Base-by-base conservation (phyloP, 2,113 vertebrate species). In the Glaucidium brasilianum region DNA sequence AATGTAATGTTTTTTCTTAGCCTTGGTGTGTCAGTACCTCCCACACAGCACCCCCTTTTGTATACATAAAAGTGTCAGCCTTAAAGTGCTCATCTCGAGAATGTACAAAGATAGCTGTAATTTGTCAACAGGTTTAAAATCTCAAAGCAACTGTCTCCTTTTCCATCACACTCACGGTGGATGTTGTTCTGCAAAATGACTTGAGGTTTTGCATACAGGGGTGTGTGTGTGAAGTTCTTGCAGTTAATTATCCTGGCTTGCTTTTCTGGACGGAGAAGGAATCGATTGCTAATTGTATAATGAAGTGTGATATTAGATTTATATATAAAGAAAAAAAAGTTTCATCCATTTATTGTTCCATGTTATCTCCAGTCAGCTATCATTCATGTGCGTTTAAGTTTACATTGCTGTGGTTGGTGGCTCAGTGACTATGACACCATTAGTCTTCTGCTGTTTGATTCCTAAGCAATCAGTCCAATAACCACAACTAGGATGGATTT, bases 401-500 rank as follows among this genome's bases (percentile, higher is more conserved):
- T 94, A 72, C 10, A 0, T 50, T 81, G 80, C 11, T 72, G 56
- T 71, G 50, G 37, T 41, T 78, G 35, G 76, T 91, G 84, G 43
- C 56, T 98, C 55, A 29, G 27, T 73, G 43, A 50, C 67, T 94
- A 25, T 25, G 69, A 94, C 9, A 22, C 55, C 37, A 45, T 85
- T 43, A 62, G 59, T 95, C 41, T 95, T 92, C 49, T 66, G 39
- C n/a, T 85, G 26, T 69, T 88, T 93, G 87, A 85, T 90, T 95
- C 58, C 59, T 66, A 90, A 95, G 63, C 66, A 92, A 66, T 79
- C 87, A 41, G 74, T 59, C 85, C 85, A 94, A 92, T 95, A 93
- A 88, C 45, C 35, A 75, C 77, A 93, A 95, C 3, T 4, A 92
- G 77, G 91, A 96, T 94, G 85, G 76, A 93, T 83, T 92, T 82